Evolutionary conservation across 2,888 invertebrate species (phyloP), one percentile per base, ranked within the genome.

Genomic region (Nipponacmea schrenckii): DNA sequence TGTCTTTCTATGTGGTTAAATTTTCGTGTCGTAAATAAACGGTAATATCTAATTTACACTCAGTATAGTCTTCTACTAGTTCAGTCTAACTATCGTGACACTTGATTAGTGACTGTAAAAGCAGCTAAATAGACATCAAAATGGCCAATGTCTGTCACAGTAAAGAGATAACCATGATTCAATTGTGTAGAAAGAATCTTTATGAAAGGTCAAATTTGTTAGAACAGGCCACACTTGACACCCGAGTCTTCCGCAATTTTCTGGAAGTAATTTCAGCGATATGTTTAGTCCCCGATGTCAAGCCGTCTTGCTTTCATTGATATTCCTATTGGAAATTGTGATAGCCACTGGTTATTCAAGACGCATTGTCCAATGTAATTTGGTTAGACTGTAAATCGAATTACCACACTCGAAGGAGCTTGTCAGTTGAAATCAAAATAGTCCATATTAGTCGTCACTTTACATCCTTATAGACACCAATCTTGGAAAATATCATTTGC

Each of bases 391-490:
- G 64, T 50, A 71, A 74, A 71, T 50, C 64, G 67, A 74, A 71
- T 74, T 74, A 74, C 44, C 71, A 31, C 68, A 62, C 39, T 62
- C 69, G 62, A 69, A 71, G 69, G 71, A 68, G 69, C 71, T 65
- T 74, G 74, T 69, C 71, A 71, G 64, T 68, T 66, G 44, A 64
- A 64, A 74, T 74, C 68, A 68, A 45, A 45, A 67, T 46, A 63
- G 64, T 66, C 46, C 71, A 63, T 69, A 74, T 71, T 74, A 74
- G 68, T 71, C 63, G 66, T 74, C 74, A 74, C 71, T 74, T 74
- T 74, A 74, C 69, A 74, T 71, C 74, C 74, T 71, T 74, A 74
- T 74, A 71, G 62, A 45, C 68, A 46, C 56, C 68, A 74, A 68
- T 70, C 68, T 45, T 46, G 62, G 68, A 45, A 74, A 74, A 71